Percentiles rank a stretch among this genome's conserved stretches.
Conservation (phyloP, 1,140 invertebrate genomes). For the Drosophila arawakana region DNA sequence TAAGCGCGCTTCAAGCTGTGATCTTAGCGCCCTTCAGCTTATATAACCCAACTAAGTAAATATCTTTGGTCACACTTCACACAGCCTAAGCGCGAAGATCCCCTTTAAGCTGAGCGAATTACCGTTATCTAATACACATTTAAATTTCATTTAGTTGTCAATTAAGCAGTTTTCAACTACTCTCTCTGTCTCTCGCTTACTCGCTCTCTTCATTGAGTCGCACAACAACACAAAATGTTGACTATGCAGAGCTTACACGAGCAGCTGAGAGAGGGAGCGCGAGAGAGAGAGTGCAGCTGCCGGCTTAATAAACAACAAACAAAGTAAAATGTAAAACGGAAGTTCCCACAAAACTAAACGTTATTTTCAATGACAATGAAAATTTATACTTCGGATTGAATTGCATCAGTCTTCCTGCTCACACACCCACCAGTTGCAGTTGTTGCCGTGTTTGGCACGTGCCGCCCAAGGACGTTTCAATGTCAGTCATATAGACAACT, state of each 20-base stretch:
- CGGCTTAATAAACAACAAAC: conserved; percentile 34
- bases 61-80: background rate
- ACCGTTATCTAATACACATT: conserved; percentile 71
- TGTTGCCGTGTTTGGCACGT: conserved; percentile 62
- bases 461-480: conserved; percentile 72
- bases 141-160: conserved; percentile 68
- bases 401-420: conserved; percentile 3
- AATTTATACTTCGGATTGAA: conserved; percentile 40
- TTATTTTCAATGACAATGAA: conserved; percentile 63
- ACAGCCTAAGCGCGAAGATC: conserved; percentile 7
- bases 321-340: conserved; percentile 57
- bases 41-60: background rate
- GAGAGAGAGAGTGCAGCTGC: conserved; percentile 5
- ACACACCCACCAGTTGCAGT: conserved; percentile 40
- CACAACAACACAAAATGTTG: conserved; percentile 53
- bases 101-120: conserved; percentile 57
- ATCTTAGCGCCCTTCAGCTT: conserved; percentile 12
- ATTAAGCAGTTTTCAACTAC: conserved; percentile 59
- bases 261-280: conserved; percentile 11
- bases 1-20: conserved; percentile 14
- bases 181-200: background rate
- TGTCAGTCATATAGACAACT: conserved; percentile 48
- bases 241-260: conserved; percentile 23
- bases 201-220: conserved; percentile 1
- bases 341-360: conserved; percentile 53